Percentiles rank a stretch among this genome's conserved stretches.
These are phyloP conservation scores for Cylindroiulus punctatus DNA, from an alignment of 2,888 invertebrate genomes.

Conservation along the genomic window DNA sequence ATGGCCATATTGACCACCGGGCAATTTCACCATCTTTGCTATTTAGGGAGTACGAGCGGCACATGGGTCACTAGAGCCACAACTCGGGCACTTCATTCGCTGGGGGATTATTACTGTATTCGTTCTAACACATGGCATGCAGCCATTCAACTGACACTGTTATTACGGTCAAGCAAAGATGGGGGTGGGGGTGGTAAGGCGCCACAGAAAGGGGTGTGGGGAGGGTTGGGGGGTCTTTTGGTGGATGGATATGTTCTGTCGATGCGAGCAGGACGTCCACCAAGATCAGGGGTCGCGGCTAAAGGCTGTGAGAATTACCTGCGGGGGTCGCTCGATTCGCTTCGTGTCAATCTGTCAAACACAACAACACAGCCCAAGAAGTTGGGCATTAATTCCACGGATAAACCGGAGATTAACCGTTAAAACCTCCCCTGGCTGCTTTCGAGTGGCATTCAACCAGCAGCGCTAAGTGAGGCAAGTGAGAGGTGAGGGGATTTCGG, in stretches of 20 bases:
- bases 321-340: slow-evolving; percentile 53
- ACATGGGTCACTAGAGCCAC: background rate
- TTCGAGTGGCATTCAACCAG: background rate
- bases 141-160: slow-evolving; percentile 37
- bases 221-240: background rate
- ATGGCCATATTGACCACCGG: too few relatives aligned
- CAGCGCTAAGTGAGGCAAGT: slow-evolving; percentile 15
- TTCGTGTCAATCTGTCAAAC: slow-evolving; percentile 55
- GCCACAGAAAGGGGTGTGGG: background rate
- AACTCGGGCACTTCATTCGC: background rate
- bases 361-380: slow-evolving; percentile 53
- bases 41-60: too few relatives aligned
- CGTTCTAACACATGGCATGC: slow-evolving; percentile 49
- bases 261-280: slow-evolving; percentile 48
- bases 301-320: slow-evolving; percentile 54
- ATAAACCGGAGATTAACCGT: background rate
- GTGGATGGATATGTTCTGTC: background rate
- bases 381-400: slow-evolving; percentile 49
- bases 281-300: slow-evolving; percentile 48
- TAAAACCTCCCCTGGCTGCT: background rate
- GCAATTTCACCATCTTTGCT: too few relatives aligned
- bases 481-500: background rate
- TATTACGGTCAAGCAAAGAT: slow-evolving; percentile 5
- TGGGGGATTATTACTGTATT: background rate
- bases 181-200: background rate